Evolutionary conservation across 2,888 invertebrate species (phyloP).

Genomic region (Epirrhoe alternata): DNA sequence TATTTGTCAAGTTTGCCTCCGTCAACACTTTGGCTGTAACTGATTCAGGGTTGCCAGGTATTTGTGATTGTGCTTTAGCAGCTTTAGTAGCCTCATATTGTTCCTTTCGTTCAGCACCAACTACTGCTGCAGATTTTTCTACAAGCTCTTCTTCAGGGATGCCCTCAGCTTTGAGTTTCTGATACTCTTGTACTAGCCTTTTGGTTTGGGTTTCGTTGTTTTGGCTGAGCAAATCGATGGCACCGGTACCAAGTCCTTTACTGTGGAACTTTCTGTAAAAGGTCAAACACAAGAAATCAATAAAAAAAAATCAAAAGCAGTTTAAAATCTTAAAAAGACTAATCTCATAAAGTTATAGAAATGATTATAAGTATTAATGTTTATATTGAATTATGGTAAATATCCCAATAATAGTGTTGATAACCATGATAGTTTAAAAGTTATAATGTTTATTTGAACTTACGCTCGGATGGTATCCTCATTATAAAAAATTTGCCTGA

Average conservation of each 20-base stretch:
- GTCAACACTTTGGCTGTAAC: constrained; percentile 64
- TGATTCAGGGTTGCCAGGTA: constrained; percentile 58
- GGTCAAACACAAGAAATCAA: not conserved
- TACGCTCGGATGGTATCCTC: constrained; percentile 95
- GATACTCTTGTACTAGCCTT: constrained; percentile 86
- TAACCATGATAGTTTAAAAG: too few relatives aligned
- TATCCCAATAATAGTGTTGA: too few relatives aligned
- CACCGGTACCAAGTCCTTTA: constrained; percentile 82
- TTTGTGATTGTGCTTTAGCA: constrained; percentile 42
- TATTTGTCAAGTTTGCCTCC: constrained; percentile 65
- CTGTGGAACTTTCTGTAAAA: constrained; percentile 88
- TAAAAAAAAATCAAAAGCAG: too few relatives aligned
- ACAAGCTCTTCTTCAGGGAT: constrained; percentile 81
- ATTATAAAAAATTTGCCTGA: constrained; percentile 91
- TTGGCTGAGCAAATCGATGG: constrained; percentile 82
- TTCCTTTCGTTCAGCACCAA: constrained; percentile 60
- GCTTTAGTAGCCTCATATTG: constrained; percentile 45
- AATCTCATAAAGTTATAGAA: too few relatives aligned
- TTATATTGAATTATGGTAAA: not conserved
- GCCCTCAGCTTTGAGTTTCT: constrained; percentile 83
- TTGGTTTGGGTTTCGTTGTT: constrained; percentile 84
- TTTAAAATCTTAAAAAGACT: too few relatives aligned
- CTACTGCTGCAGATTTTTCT: constrained; percentile 63
- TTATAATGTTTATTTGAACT: constrained; percentile 57
- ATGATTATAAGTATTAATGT: too few relatives aligned